Conservation (phyloP, 2,113 vertebrate genomes). For the Tychaedon coryphoeus region DNA sequence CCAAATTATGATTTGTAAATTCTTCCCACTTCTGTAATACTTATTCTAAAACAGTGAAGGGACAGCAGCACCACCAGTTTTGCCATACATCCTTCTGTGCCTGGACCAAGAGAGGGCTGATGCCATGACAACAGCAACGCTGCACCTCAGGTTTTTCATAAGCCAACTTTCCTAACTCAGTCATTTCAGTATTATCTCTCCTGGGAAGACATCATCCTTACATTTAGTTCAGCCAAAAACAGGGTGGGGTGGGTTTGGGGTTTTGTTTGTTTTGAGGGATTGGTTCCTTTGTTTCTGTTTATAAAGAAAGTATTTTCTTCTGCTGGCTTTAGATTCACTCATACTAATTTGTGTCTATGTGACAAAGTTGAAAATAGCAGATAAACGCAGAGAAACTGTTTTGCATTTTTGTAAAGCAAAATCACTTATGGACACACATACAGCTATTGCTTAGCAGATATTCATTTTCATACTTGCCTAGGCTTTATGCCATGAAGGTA, state of each 20-base stretch:
- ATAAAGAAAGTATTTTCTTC: neutral
- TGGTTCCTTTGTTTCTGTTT: neutral
- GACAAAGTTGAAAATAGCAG: neutral
- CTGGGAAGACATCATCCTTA: neutral
- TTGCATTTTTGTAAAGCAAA: neutral
- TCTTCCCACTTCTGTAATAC: neutral
- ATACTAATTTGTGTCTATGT: neutral
- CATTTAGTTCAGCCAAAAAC: neutral
- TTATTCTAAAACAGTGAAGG: neutral
- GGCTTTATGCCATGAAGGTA: neutral
- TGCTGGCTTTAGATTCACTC: neutral
- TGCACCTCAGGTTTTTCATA: neutral
- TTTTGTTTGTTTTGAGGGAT: neutral
- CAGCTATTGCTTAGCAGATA: neutral
- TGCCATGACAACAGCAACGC: neutral
- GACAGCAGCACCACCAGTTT: neutral
- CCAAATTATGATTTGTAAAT: neutral
- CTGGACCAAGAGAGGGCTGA: neutral
- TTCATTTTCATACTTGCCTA: neutral
- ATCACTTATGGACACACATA: neutral
- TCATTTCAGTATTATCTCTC: neutral
- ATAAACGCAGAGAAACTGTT: neutral
- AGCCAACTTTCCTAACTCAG: neutral
- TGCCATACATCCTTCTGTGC: neutral
- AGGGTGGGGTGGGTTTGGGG: neutral